Conservation (phyloP, 2,888 invertebrate species). For the Philereme transversata region DNA sequence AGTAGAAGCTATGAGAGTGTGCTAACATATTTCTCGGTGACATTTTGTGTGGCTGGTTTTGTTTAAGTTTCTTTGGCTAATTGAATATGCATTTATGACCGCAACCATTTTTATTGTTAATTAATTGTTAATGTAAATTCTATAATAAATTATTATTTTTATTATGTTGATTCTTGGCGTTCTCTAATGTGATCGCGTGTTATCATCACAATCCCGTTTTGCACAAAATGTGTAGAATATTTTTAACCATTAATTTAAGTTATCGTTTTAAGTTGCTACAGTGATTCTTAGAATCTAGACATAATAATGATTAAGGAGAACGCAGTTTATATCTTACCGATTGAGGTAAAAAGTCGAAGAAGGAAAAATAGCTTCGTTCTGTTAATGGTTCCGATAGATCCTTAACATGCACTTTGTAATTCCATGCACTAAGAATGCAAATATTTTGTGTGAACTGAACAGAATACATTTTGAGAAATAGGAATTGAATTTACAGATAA, state of each 20-base stretch:
- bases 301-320: conserved; percentile 32
- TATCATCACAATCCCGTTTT: conserved; percentile 43
- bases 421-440: conserved; percentile 25
- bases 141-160: conserved; percentile 78
- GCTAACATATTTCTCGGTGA: conserved; percentile 52
- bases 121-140: conserved; percentile 76
- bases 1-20: conserved; percentile 55
- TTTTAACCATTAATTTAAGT: conserved; percentile 40
- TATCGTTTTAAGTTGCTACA: conserved; percentile 34
- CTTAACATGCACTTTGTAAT: conserved; percentile 11
- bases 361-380: conserved; percentile 1
- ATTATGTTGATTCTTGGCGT: conserved; percentile 56
- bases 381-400: conserved; percentile 12
- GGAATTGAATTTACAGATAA: conserved; percentile 28
- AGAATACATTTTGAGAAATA: conserved; percentile 9
- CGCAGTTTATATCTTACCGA: conserved; percentile 2
- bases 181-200: conserved; percentile 47
- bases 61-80: conserved; percentile 66
- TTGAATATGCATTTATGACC: conserved; percentile 72
- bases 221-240: conserved; percentile 40
- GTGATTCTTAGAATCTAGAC: conserved; percentile 43
- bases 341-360: conserved; percentile 14
- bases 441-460: conserved; percentile 9
- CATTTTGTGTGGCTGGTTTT: conserved; percentile 48
- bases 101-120: conserved; percentile 73